These are phyloP conservation scores for Bibio marci DNA, from an alignment of 2,888 invertebrate species.

Conservation along the genomic window DNA sequence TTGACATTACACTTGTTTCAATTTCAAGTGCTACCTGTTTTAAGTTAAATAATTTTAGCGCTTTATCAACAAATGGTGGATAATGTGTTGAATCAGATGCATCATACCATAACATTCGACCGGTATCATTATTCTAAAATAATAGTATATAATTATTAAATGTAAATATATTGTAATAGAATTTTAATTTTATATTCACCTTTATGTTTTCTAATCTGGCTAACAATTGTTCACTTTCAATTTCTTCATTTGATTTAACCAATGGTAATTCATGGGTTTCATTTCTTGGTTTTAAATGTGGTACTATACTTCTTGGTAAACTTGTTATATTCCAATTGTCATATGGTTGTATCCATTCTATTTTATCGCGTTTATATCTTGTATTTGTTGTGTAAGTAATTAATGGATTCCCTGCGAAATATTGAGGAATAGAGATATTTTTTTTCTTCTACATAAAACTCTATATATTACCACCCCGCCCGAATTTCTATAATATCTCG, in stretches of 20 bases:
- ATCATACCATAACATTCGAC: constrained; percentile 50
- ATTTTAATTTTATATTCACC: too few relatives aligned
- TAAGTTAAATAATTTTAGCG: constrained; percentile 62
- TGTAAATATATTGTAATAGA: neutral
- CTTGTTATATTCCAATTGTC: constrained; percentile 24
- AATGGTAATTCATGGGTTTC: constrained; percentile 16
- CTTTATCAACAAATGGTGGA: constrained; percentile 67
- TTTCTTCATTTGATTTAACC: constrained; percentile 11
- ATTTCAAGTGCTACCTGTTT: constrained; percentile 76
- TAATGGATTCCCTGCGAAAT: too few relatives aligned
- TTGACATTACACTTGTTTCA: constrained; percentile 82
- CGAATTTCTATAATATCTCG: too few relatives aligned
- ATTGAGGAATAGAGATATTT: too few relatives aligned
- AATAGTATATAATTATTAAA: neutral
- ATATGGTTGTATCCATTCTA: constrained; percentile 13
- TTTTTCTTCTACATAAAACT: too few relatives aligned
- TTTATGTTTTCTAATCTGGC: constrained; percentile 15
- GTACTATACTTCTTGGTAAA: constrained; percentile 25
- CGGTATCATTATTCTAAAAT: constrained; percentile 14
- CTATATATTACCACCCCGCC: too few relatives aligned
- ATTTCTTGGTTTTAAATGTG: constrained; percentile 20
- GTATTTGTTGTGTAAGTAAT: too few relatives aligned
- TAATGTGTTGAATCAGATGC: constrained; percentile 51
- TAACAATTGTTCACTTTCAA: constrained; percentile 23
- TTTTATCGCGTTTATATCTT: too few relatives aligned